These are phyloP conservation scores for Steinernema carpocapsae DNA, from an alignment of 2,888 invertebrate species.

Conservation along the genomic window DNA sequence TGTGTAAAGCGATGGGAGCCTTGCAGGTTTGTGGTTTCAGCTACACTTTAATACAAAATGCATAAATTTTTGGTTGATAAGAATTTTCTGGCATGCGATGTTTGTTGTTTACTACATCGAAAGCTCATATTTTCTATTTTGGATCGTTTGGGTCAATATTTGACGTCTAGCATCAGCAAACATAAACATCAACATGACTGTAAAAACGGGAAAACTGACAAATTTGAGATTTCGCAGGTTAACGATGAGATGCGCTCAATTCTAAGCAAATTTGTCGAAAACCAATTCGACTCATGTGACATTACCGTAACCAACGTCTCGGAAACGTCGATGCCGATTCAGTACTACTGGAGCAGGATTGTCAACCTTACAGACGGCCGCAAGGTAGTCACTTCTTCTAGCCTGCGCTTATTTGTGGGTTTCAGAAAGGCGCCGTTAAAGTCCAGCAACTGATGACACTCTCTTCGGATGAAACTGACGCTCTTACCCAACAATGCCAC, in stretches of 20 bases:
- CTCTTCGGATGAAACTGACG: neutral
- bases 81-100: too few species aligned
- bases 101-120: neutral
- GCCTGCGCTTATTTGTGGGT: neutral
- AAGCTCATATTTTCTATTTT: neutral
- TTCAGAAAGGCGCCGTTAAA: constrained; percentile 17
- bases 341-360: constrained; percentile 46
- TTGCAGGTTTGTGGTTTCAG: constrained; percentile 10
- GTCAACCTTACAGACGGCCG: constrained; percentile 44
- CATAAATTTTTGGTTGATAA: too few species aligned
- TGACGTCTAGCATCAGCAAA: neutral
- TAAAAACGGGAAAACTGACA: too few species aligned
- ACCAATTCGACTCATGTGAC: constrained; percentile 38
- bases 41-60: too few species aligned
- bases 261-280: constrained; percentile 19
- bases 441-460: constrained; percentile 21
- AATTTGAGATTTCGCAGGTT: too few species aligned
- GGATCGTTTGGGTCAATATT: constrained; percentile 6
- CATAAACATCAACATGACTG: neutral
- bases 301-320: constrained; percentile 39
- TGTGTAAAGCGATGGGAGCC: constrained; percentile 11
- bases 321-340: constrained; percentile 32
- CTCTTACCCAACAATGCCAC: too few species aligned
- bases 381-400: constrained; percentile 36
- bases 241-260: constrained; percentile 18